Conservation (phyloP, 2,888 invertebrate species). For the Trissonchulus sp. region DNA sequence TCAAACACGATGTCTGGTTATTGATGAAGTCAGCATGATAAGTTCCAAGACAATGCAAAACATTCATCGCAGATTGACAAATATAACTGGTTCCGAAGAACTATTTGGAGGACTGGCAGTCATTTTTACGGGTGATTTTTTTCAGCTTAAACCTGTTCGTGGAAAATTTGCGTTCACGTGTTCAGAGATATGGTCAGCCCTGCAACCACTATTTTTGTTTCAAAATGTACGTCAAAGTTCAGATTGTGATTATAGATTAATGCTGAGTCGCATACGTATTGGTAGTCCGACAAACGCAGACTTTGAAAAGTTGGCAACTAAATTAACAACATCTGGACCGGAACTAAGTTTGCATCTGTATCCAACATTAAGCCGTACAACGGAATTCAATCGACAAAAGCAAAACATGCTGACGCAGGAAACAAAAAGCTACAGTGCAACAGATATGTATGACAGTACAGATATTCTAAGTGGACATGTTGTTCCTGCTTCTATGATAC, state of each 20-base stretch:
- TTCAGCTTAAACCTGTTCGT: constrained; percentile 1
- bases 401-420: no score
- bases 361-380: no score
- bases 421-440: no score
- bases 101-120: neutral
- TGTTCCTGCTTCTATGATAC: neutral
- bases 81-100: neutral
- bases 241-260: neutral
- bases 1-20: neutral
- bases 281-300: neutral
- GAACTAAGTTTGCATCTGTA: no score
- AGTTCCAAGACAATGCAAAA: neutral
- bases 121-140: neutral
- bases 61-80: neutral
- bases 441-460: no score
- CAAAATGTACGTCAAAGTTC: constrained; percentile 1
- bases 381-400: no score
- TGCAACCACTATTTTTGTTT: neutral
- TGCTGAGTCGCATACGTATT: neutral
- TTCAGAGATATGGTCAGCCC: neutral
- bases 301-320: neutral
- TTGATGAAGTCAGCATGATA: neutral
- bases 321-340: no score
- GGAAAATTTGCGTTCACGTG: neutral
- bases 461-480: neutral